phyloP scores from a whole-genome alignment of 1,140 invertebrate genomes.

The Drosophila nasuta region DNA sequence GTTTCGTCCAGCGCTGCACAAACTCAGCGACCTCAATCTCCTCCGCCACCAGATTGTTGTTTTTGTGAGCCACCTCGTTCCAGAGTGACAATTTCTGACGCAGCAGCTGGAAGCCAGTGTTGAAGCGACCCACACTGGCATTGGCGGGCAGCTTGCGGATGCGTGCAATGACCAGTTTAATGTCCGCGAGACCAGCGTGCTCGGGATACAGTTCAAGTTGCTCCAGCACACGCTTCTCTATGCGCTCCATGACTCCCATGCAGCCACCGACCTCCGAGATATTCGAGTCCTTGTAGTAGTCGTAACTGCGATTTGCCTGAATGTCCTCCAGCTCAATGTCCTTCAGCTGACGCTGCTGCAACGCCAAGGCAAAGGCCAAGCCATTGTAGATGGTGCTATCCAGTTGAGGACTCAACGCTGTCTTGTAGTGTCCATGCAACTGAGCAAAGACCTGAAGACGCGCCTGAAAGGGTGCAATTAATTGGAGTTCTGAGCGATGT shows the following conservation, averaged over 20 bases:
- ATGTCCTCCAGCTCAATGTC: constrained; percentile 53
- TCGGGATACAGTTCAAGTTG: constrained; percentile 95
- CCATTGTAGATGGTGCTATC: constrained; percentile 70
- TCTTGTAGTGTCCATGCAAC: constrained; percentile 65
- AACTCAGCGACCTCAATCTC: constrained; percentile 90
- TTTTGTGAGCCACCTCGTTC: constrained; percentile 95
- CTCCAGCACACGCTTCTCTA: constrained; percentile 88
- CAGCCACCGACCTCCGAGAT: constrained; percentile 91
- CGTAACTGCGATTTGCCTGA: constrained; percentile 69
- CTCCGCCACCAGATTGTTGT: constrained; percentile 92
- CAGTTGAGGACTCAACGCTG: constrained; percentile 53
- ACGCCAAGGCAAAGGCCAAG: constrained; percentile 58
- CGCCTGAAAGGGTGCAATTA: constrained; percentile 55
- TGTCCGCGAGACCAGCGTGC: constrained; percentile 93
- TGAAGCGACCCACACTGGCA: constrained; percentile 93
- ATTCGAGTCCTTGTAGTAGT: constrained; percentile 96
- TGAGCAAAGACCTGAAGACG: constrained; percentile 72
- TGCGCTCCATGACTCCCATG: constrained; percentile 88
- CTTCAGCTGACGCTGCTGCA: constrained; percentile 65
- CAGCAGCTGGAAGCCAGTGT: constrained; percentile 95
- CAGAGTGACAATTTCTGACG: constrained; percentile 94
- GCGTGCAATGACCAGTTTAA: constrained; percentile 89
- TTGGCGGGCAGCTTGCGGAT: constrained; percentile 92
- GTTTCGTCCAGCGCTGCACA: constrained; percentile 95
- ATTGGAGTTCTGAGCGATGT: constrained; percentile 35